Evolutionary conservation across 2,113 vertebrate species (phyloP).

Genomic region (Rhea pennata): DNA sequence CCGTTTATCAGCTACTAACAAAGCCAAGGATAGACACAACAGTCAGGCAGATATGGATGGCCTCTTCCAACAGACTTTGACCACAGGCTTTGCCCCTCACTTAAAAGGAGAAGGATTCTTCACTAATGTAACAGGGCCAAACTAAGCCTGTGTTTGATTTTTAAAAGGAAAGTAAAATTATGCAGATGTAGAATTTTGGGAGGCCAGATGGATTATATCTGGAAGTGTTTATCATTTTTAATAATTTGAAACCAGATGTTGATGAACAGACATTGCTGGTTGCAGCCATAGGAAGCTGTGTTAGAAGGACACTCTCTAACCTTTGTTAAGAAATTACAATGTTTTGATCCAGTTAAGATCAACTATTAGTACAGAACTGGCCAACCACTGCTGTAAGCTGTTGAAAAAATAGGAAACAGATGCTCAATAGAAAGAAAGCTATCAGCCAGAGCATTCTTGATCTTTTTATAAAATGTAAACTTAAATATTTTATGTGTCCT

Average conservation of each 20-base stretch:
- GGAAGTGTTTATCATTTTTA: conserved; percentile 81
- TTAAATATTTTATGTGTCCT: conserved; percentile 81
- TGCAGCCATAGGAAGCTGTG: conserved; percentile 75
- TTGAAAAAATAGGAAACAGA: conserved; percentile 84
- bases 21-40: conserved; percentile 20
- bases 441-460: conserved; percentile 80
- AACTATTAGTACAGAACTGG: conserved; percentile 77
- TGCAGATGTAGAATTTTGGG: conserved; percentile 66
- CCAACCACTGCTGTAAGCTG: conserved; percentile 71
- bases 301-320: conserved; percentile 73
- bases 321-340: conserved; percentile 78
- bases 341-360: conserved; percentile 78
- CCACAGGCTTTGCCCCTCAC: conserved; percentile 4
- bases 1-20: not conserved
- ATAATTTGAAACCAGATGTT: conserved; percentile 83
- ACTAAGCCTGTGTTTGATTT: conserved; percentile 50
- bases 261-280: conserved; percentile 66
- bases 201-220: conserved; percentile 78
- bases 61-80: not conserved
- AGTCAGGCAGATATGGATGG: not conserved
- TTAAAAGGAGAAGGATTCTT: conserved; percentile 30
- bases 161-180: conserved; percentile 73
- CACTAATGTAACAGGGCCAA: conserved; percentile 31
- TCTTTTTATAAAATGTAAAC: conserved; percentile 84
- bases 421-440: conserved; percentile 75